Base-by-base conservation (phyloP, 2,113 vertebrate genomes). In the Steatornis caripensis region DNA sequence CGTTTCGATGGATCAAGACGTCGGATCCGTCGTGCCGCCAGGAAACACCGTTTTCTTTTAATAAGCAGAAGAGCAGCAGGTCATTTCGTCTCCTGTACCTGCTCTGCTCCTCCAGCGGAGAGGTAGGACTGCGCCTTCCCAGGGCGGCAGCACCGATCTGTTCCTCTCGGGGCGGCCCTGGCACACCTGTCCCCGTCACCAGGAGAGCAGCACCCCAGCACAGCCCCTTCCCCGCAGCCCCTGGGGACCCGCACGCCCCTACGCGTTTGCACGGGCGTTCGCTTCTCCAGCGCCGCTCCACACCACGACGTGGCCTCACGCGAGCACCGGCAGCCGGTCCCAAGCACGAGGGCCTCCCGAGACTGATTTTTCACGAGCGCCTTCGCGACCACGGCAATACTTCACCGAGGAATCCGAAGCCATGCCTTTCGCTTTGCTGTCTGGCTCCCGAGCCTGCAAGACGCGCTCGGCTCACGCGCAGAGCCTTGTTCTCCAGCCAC, bases 1-100 rank as follows among this genome's bases (percentile, higher is more conserved):
- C 0, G 0, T 85, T 65, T 85, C 81, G 36, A 54, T 43, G 66
- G 91, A 83, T 94, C 87, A 43, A 72, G 54, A 51, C 62, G 84
- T 83, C 89, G 83, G 74, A 29, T 57, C 36, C n/a, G 46, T 24
- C 32, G n/a, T 4, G 37, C 87, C 90, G 78, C 84, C 94, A 94
- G 84, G 55, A 91, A 95, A 70, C 71, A 77, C 66, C 62, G 20
- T 85, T 95, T 87, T 91, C 65, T 93, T 64, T 78, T 45, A 87
- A 82, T 60, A 71, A 84, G 57, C 48, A 64, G 65, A 75, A 75
- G 65, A 93, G 72, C 77, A 76, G 77, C 51, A 49, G 77, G 45
- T 91, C 51, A 45, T 55, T 89, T 82, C 19, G 57, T 53, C 74
- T 79, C 80, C 79, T 45, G 36, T 32, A 57, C 46, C 45, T 57